Percentiles rank a stretch among this genome's conserved stretches.
phyloP scores from a whole-genome alignment of 2,113 vertebrate genomes.

The Larimichthys crocea region DNA sequence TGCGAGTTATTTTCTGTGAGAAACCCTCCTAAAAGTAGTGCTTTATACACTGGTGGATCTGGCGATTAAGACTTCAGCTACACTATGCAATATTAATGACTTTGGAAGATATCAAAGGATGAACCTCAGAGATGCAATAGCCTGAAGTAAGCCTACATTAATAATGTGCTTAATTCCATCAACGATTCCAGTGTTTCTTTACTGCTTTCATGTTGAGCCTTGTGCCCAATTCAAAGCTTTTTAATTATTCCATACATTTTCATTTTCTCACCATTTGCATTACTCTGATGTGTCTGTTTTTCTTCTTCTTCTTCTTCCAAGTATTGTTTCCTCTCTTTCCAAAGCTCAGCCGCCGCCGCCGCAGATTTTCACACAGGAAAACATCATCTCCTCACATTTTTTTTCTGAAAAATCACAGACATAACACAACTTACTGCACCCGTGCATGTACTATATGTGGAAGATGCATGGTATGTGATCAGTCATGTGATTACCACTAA shows the following conservation, averaged over 20 bases:
- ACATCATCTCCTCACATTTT: background rate
- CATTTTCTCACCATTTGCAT: constrained; percentile 30
- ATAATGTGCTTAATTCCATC: constrained; percentile 78
- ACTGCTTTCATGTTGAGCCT: constrained; percentile 70
- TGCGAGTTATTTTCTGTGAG: constrained; percentile 50
- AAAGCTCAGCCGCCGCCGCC: background rate
- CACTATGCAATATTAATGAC: constrained; percentile 82
- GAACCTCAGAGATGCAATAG: constrained; percentile 70
- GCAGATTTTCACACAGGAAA: background rate
- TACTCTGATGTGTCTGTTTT: constrained; percentile 2
- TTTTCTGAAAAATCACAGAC: background rate
- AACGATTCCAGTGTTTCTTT: constrained; percentile 57
- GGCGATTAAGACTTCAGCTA: constrained; percentile 77
- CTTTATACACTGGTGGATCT: constrained; percentile 51
- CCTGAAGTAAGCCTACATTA: constrained; percentile 74
- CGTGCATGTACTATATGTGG: background rate
- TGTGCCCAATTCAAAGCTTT: constrained; percentile 55
- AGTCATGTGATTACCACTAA: constrained; percentile 71
- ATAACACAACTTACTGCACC: too few relatives aligned
- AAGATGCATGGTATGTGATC: background rate
- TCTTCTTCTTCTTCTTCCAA: background rate
- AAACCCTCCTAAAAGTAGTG: constrained; percentile 11
- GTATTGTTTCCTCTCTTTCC: background rate
- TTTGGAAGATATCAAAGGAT: constrained; percentile 78
- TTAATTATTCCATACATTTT: constrained; percentile 64